Percentiles rank a stretch among this genome's conserved stretches.
These are phyloP conservation scores for Brenthis ino DNA, from an alignment of 2,888 invertebrate genomes.

Conservation along the genomic window DNA sequence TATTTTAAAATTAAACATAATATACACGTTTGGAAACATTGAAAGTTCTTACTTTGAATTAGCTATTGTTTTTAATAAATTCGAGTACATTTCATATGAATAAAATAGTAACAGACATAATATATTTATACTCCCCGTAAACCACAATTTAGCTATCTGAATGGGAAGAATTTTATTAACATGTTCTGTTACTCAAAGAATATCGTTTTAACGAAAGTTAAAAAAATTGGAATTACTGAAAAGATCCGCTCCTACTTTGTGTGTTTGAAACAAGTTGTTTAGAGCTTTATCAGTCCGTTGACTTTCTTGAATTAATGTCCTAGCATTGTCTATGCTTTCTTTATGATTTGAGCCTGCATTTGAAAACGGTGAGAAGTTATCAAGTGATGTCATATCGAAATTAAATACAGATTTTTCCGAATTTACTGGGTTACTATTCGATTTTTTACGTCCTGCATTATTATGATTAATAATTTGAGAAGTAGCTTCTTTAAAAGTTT, in stretches of 20 bases:
- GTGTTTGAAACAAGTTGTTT: slow-evolving; percentile 42
- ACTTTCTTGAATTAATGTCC: slow-evolving; percentile 51
- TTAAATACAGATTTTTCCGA: slow-evolving; percentile 15
- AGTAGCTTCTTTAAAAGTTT: slow-evolving; percentile 39
- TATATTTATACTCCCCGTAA: too few species aligned
- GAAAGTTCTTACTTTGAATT: too few species aligned
- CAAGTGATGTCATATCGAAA: slow-evolving; percentile 9
- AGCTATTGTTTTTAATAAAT: too few species aligned
- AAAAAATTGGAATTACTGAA: slow-evolving; percentile 47
- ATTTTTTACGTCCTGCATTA: slow-evolving; percentile 5
- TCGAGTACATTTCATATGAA: too few species aligned
- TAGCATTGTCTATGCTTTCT: slow-evolving; percentile 47
- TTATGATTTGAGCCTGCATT: slow-evolving; percentile 37
- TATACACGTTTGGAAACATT: too few species aligned
- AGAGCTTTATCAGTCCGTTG: slow-evolving; percentile 45
- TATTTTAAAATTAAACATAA: too few species aligned
- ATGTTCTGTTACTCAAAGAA: not conserved
- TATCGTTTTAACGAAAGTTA: slow-evolving; percentile 26
- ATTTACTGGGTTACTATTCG: not conserved
- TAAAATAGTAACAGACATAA: too few species aligned
- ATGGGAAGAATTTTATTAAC: not conserved
- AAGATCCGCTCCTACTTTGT: slow-evolving; percentile 39
- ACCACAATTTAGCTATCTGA: too few species aligned
- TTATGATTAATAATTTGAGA: slow-evolving; percentile 26
- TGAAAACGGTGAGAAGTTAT: slow-evolving; percentile 29